phyloP scores from a whole-genome alignment of 2,888 invertebrate genomes.

The Lithodes maja region DNA sequence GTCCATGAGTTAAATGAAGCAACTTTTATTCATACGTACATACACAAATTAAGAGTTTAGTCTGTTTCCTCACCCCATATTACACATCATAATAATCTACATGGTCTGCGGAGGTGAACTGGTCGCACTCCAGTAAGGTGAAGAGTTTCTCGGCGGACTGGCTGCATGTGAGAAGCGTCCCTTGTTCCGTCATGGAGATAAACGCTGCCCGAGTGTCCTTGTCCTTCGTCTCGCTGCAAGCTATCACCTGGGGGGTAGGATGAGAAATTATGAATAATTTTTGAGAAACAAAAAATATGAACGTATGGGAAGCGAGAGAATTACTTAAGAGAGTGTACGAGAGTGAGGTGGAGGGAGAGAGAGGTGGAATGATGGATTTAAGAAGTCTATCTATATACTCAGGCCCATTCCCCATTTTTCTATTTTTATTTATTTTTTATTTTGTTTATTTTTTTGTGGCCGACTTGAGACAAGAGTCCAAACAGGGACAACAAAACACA shows the following conservation, averaged over 20 bases:
- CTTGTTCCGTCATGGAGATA: conserved; percentile 79
- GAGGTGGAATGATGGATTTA: too few species aligned
- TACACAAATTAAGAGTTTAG: neutral
- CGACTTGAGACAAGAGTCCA: neutral
- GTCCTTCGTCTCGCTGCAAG: conserved; percentile 77
- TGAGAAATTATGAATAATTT: neutral
- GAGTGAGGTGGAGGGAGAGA: neutral
- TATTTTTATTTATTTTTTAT: too few species aligned
- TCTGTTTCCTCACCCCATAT: neutral
- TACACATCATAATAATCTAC: conserved; percentile 86
- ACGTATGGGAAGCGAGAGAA: neutral
- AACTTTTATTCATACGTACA: too few species aligned
- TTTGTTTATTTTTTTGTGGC: too few species aligned
- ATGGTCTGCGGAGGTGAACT: conserved; percentile 87
- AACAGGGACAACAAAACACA: too few species aligned
- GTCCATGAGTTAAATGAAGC: too few species aligned
- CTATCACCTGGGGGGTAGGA: conserved; percentile 40
- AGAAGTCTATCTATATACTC: too few species aligned
- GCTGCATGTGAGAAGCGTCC: conserved; percentile 82
- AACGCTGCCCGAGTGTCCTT: conserved; percentile 80
- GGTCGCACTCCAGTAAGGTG: conserved; percentile 81
- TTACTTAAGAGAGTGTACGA: neutral
- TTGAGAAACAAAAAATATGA: neutral
- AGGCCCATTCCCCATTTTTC: too few species aligned
- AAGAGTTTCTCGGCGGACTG: conserved; percentile 85